Evolutionary conservation across 2,888 invertebrate genomes (phyloP), one percentile per base, ranked within the genome.

Genomic region (Merodon equestris): DNA sequence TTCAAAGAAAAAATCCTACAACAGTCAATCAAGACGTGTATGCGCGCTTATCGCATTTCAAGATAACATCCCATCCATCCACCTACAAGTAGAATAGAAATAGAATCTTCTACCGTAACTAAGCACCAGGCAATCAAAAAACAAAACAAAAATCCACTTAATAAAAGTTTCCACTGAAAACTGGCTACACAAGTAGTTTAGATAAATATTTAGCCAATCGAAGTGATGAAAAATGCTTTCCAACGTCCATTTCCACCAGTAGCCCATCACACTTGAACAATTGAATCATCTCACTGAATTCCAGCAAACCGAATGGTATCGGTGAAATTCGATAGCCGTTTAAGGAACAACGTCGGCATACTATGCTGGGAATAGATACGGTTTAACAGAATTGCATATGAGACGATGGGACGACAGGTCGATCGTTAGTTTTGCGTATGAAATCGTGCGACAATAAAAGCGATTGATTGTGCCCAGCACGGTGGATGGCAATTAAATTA

Each of bases 201-300:
- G 27, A 57, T 60, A 61, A 66, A 66, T 77, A 61, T 77, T 77
- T 42, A 19, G 44, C 13, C 36, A 14, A 48, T 61, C 40, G 42
- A 56, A 18, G 1, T 17, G 18, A 19, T 38, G 58, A 60, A 44
- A 68, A 40, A 48, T 44, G 13, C 18, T 40, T 53, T 15, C 34
- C 14, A 53, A 36, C 2, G 34, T 45, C 63, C 19, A 63, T 63
- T 68, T 19, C 44, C 3, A 67, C 42, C 51, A 44, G 54, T 36
- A 17, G 36, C 14, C 15, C 17, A 74, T 36, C 56, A 40, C 40
- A n/a, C 51, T 58, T 4, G 2, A 27, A 48, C 56, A 61, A 60
- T 54, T 48, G 34, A 70, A 48, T 54, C 54, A 54, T 42, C 61
- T 70, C 42, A 27, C 27, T n/a, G n/a, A 27, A 27, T 27, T 27